These are phyloP conservation scores for Daboia siamensis DNA, from an alignment of 2,113 vertebrate species.

Conservation along the genomic window DNA sequence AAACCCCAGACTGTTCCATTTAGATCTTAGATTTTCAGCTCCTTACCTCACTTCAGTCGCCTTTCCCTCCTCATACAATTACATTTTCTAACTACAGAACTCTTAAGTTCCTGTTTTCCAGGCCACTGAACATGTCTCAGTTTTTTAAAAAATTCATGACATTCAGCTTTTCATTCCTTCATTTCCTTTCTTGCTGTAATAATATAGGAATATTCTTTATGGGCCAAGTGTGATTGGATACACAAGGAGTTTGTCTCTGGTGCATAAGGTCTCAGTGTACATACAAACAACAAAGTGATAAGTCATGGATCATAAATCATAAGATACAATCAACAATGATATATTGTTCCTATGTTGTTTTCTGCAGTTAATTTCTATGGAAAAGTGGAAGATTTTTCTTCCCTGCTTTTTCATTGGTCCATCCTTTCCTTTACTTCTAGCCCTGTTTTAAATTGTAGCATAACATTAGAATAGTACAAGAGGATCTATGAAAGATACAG, in stretches of 20 bases:
- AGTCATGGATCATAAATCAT: background rate
- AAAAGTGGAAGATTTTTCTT: background rate
- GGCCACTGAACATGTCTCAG: background rate
- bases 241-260: background rate
- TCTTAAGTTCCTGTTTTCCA: background rate
- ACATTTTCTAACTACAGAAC: background rate
- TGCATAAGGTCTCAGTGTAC: background rate
- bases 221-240: background rate
- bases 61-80: background rate
- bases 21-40: background rate
- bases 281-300: background rate
- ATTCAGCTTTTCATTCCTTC: background rate
- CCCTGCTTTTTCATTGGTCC: background rate
- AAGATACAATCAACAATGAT: background rate
- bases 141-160: background rate
- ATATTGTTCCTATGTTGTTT: background rate
- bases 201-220: background rate
- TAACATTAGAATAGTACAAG: background rate
- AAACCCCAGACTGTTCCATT: background rate
- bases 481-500: background rate
- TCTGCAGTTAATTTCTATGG: background rate
- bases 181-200: background rate
- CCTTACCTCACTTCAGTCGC: background rate
- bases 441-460: background rate
- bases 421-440: background rate